Percentiles rank a stretch among this genome's conserved stretches.
Evolutionary conservation across 1,140 invertebrate species (phyloP).

Genomic region (Cataglyphis hispanica): DNA sequence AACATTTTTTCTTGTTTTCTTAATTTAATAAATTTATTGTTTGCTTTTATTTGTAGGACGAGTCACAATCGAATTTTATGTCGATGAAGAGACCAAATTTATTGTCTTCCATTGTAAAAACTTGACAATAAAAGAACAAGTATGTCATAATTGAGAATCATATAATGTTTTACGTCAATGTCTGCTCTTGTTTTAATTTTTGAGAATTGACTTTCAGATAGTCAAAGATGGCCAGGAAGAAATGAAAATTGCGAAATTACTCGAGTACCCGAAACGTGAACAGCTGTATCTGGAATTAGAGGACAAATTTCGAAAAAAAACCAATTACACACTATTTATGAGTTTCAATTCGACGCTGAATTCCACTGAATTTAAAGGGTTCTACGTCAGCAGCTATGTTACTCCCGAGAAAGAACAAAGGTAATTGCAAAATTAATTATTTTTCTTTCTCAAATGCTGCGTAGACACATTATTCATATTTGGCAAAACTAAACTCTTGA

Average conservation of each 20-base stretch:
- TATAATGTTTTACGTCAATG: background rate
- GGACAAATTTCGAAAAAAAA: slow-evolving; percentile 91
- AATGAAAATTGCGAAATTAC: slow-evolving; percentile 90
- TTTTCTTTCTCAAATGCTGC: slow-evolving; percentile 48
- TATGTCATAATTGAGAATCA: slow-evolving; percentile 79
- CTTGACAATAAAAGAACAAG: slow-evolving; percentile 94
- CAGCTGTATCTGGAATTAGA: slow-evolving; percentile 95
- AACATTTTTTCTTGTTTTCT: background rate
- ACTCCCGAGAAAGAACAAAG: slow-evolving; percentile 91
- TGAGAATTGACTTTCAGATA: slow-evolving; percentile 85
- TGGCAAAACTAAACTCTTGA: background rate
- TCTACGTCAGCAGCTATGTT: slow-evolving; percentile 96
- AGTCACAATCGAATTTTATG: slow-evolving; percentile 94
- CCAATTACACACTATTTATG: slow-evolving; percentile 94
- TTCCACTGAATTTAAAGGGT: slow-evolving; percentile 94
- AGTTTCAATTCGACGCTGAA: slow-evolving; percentile 92
- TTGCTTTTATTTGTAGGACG: slow-evolving; percentile 88
- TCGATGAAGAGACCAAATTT: slow-evolving; percentile 94
- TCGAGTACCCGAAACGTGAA: slow-evolving; percentile 94
- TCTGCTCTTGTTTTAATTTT: background rate
- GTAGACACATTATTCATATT: background rate
- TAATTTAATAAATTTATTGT: background rate
- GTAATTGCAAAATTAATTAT: slow-evolving; percentile 85
- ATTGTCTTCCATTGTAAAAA: slow-evolving; percentile 97
- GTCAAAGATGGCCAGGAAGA: slow-evolving; percentile 90